These are phyloP conservation scores for Apamea sordens DNA, from an alignment of 2,888 invertebrate genomes.

Conservation along the genomic window DNA sequence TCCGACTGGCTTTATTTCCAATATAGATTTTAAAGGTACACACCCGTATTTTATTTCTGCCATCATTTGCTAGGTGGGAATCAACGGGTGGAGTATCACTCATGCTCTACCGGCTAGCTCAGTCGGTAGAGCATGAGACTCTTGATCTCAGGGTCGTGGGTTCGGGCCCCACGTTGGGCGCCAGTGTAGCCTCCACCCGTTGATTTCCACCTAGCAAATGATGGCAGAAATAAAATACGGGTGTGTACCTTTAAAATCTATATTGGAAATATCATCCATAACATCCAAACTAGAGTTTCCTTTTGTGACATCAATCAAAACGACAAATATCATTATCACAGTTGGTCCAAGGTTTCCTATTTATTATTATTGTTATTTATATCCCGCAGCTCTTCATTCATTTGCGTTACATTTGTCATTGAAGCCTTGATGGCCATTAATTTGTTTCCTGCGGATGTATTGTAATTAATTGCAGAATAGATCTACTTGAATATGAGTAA, in stretches of 20 bases:
- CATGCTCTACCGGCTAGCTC: slow-evolving; percentile 91
- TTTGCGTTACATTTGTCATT: slow-evolving; percentile 16
- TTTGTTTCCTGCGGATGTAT: slow-evolving; percentile 37
- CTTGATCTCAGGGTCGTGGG: slow-evolving; percentile 92
- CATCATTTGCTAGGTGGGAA: too few relatives aligned
- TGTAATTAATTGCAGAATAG: slow-evolving; percentile 20
- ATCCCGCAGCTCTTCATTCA: slow-evolving; percentile 28
- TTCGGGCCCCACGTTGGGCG: slow-evolving; percentile 92
- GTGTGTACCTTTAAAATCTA: too few relatives aligned
- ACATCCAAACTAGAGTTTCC: not conserved
- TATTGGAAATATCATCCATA: too few relatives aligned
- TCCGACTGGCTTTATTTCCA: too few relatives aligned
- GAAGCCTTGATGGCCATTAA: slow-evolving; percentile 26
- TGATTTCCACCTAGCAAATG: too few relatives aligned
- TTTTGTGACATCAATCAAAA: not conserved
- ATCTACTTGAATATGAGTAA: not conserved
- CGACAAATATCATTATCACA: not conserved
- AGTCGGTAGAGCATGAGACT: slow-evolving; percentile 91
- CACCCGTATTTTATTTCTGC: too few relatives aligned
- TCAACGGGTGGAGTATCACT: too few relatives aligned
- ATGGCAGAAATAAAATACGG: too few relatives aligned
- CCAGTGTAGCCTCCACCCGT: too few relatives aligned
- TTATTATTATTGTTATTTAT: slow-evolving; percentile 39
- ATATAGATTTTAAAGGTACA: too few relatives aligned
- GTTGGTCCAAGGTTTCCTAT: slow-evolving; percentile 22